Conservation (phyloP, 92 coral and sea anemone species). For the Blastomussa wellsi region DNA sequence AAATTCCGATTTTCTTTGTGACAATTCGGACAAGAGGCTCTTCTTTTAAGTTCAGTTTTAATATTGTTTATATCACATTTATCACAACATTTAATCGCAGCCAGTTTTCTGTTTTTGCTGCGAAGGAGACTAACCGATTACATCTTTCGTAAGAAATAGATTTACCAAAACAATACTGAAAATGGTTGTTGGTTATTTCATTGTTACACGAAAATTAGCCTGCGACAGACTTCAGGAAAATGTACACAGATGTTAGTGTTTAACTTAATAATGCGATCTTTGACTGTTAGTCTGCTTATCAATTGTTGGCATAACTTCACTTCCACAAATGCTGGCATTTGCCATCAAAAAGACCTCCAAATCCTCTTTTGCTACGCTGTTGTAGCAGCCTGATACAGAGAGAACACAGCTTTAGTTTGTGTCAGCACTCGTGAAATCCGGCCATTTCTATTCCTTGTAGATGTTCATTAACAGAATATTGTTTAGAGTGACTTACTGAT, state of each 20-base stretch:
- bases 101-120: too few species aligned
- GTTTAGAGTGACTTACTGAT: background rate
- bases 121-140: background rate
- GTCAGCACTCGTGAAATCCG: background rate
- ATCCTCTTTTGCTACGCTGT: background rate
- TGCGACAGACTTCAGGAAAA: too few species aligned
- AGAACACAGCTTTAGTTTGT: background rate
- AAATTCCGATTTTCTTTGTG: background rate
- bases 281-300: background rate
- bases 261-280: background rate
- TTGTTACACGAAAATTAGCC: too few species aligned
- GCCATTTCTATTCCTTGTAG: background rate
- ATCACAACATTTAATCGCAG: too few species aligned
- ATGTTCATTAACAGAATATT: background rate
- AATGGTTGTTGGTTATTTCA: background rate
- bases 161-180: background rate
- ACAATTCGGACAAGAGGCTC: background rate
- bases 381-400: background rate
- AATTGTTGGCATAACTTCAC: background rate
- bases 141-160: background rate
- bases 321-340: background rate
- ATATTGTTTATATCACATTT: background rate
- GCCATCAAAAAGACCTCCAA: background rate
- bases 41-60: background rate
- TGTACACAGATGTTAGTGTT: background rate